Base-by-base conservation (phyloP, 2,888 invertebrate genomes). In the Drosophila conformis region DNA sequence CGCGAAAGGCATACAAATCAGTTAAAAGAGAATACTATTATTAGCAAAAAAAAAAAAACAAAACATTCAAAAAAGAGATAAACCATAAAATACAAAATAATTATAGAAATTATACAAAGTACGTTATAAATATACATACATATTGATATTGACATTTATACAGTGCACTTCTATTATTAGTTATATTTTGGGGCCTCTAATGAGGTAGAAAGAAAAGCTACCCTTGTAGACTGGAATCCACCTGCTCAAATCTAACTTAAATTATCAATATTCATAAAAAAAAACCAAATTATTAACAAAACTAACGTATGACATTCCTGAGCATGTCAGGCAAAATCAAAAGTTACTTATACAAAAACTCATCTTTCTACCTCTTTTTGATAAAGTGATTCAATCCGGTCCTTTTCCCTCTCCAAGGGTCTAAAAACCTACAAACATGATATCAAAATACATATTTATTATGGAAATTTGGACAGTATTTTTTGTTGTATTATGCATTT, bases 91-190 rank as follows among this genome's bases (percentile, higher is more conserved):
- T 78, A 78, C 80, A 78, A 78, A 78, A 68, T 80, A 77, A 80
- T 76, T 78, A 81, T 81, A 79, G 81, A 76, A 66, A 79, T 62
- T 79, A 80, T 79, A 79, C 78, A 79, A 67, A 76, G 36, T 73
- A 80, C 77, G 81, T 79, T 79, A 80, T 67, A 78, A 77, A 80
- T 80, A 78, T 78, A 78, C 62, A 78, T 78, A 78, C 63, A 70
- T 65, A 77, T 75, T 69, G 64, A 73, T 78, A 77, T 77, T 78
- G 64, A 80, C 36, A 35, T 51, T 35, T 11, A n/a, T n/a, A 59
- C 15, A 56, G 38, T 38, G 11, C 27, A 57, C 13, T 35, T 35
- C 5, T n/a, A 25, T 42, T 25, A 13, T 42, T 27, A 11, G 11
- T 29, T 11, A 15, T 46, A 18, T 46, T 48, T 18, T 33, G 42